These are phyloP conservation scores for Macroglossus sobrinus DNA, from an alignment of 2,113 vertebrate species.

Conservation along the genomic window DNA sequence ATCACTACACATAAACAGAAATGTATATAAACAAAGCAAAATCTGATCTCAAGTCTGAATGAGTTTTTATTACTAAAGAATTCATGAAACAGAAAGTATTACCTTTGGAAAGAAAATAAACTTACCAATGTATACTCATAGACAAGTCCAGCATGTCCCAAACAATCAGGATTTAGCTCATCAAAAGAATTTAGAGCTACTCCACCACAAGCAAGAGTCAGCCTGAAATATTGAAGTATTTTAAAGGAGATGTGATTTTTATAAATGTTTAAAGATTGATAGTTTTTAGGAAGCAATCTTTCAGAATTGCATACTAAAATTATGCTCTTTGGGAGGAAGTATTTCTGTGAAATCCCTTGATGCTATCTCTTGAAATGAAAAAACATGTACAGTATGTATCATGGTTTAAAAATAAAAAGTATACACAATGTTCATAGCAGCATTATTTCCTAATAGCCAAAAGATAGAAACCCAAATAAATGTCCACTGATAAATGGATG, in stretches of 20 bases:
- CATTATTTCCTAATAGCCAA: not conserved
- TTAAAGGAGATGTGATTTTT: not conserved
- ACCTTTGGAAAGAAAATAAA: not conserved
- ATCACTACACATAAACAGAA: not conserved
- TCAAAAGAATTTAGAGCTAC: conserved; percentile 95
- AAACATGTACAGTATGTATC: not conserved
- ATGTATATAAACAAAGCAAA: not conserved
- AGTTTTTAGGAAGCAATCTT: not conserved
- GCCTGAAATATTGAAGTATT: conserved; percentile 76
- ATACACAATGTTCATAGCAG: not conserved
- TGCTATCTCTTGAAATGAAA: not conserved
- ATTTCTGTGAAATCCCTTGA: not conserved
- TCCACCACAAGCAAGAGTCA: conserved; percentile 95
- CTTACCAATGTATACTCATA: conserved; percentile 96
- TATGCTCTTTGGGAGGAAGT: not conserved
- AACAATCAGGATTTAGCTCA: conserved; percentile 91
- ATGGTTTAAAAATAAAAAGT: not conserved
- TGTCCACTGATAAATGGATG: not conserved
- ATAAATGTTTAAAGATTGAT: not conserved
- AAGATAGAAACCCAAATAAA: not conserved
- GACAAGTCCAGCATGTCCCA: conserved; percentile 93
- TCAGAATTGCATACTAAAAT: not conserved
- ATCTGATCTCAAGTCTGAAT: not conserved
- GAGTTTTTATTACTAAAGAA: not conserved
- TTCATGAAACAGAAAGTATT: not conserved